Evolutionary conservation across 2,797 vertebrate species (phyloP).

Genomic region (Sebastes iracundus): DNA sequence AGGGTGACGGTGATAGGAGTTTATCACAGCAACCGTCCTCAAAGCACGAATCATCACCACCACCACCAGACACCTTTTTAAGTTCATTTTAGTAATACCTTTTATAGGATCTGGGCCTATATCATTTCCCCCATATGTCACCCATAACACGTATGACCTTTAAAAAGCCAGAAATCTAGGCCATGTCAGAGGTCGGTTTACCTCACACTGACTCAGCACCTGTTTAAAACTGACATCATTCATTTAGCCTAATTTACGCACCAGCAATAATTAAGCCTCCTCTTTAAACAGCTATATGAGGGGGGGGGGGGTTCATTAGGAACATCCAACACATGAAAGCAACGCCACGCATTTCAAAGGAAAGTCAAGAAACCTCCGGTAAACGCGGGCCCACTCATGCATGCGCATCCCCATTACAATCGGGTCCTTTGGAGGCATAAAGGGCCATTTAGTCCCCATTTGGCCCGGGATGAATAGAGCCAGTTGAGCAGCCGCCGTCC

Average conservation of each 20-base stretch:
- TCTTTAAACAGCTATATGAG: conserved; percentile 8
- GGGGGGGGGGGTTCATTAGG: conserved; percentile 17
- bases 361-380: conserved; percentile 61
- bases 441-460: conserved; percentile 80
- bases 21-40: conserved; percentile 49
- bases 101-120: not conserved
- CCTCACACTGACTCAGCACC: conserved; percentile 3
- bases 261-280: conserved; percentile 17
- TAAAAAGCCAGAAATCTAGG: not conserved
- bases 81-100: not conserved
- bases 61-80: not conserved
- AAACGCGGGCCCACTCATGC: conserved; percentile 57
- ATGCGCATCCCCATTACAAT: conserved; percentile 73
- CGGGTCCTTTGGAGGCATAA: conserved; percentile 75
- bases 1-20: conserved; percentile 40
- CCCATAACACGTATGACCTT: not conserved
- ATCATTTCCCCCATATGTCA: not conserved
- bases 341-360: conserved; percentile 44
- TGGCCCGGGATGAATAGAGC: conserved; percentile 79
- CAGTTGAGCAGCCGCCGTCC: conserved; percentile 88
- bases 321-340: conserved; percentile 57
- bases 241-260: conserved; percentile 25
- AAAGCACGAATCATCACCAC: conserved; percentile 21
- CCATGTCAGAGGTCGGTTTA: not conserved
- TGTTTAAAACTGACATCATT: conserved; percentile 8